A percentile compares a stretch with the other conserved stretches of the same genome.
Conservation (phyloP, 2,797 vertebrate species). For the Melanotaenia pygmaea region DNA sequence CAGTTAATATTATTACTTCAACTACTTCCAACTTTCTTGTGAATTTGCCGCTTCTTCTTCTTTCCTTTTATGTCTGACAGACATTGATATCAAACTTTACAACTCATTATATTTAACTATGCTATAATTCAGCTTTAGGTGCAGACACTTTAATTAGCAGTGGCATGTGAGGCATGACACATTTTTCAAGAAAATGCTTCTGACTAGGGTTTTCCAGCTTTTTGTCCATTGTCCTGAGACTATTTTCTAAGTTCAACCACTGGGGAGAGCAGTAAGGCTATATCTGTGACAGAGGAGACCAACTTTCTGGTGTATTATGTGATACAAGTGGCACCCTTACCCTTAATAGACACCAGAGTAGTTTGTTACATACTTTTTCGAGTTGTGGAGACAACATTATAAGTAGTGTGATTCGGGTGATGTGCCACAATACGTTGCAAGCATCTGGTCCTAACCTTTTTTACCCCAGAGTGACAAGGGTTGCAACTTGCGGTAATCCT, state of each 20-base stretch:
- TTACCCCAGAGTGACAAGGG: constrained; percentile 43
- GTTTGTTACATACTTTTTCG: constrained; percentile 2
- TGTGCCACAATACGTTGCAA: constrained; percentile 32
- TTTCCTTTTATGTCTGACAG: constrained; percentile 67
- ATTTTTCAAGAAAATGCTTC: constrained; percentile 61
- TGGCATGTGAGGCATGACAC: constrained; percentile 68
- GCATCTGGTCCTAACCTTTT: constrained; percentile 51
- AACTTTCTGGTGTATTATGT: neutral
- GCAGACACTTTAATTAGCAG: constrained; percentile 74
- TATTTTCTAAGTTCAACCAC: constrained; percentile 20
- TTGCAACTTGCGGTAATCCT: constrained; percentile 53
- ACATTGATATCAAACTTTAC: constrained; percentile 71
- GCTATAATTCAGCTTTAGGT: constrained; percentile 77
- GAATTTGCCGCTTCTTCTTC: constrained; percentile 55
- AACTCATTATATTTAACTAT: constrained; percentile 76
- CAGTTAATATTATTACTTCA: constrained; percentile 42
- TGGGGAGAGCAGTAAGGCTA: constrained; percentile 27
- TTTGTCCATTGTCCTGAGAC: constrained; percentile 29
- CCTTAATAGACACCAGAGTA: constrained; percentile 24
- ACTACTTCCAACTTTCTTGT: constrained; percentile 50
- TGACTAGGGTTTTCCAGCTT: constrained; percentile 49
- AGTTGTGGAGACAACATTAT: constrained; percentile 28
- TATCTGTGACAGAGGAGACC: constrained; percentile 26
- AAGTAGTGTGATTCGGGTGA: constrained; percentile 28
- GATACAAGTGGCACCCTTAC: constrained; percentile 2